These are phyloP conservation scores for Lagorchestes hirsutus DNA, from an alignment of 2,797 vertebrate genomes.

Conservation along the genomic window DNA sequence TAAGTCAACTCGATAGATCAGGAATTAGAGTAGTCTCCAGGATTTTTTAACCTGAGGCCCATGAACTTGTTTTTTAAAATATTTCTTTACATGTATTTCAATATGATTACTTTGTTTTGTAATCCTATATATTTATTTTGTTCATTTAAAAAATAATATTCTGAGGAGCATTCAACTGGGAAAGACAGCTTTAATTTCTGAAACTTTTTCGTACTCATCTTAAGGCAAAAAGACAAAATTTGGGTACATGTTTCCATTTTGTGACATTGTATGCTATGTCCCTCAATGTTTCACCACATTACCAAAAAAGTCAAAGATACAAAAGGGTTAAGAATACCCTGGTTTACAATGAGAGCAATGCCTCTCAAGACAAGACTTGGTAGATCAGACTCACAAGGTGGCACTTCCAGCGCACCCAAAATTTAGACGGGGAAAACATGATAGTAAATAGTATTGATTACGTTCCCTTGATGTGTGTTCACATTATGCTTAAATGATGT, in stretches of 20 bases:
- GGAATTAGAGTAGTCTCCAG: neutral
- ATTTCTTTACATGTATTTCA: neutral
- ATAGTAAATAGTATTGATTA: slow-evolving; percentile 16
- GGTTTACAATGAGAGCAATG: neutral
- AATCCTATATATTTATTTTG: slow-evolving; percentile 14
- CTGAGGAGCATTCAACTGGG: neutral
- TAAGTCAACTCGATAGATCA: slow-evolving; percentile 31
- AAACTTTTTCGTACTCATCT: no score
- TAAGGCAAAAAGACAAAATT: no score
- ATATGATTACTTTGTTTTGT: neutral
- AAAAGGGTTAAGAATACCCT: neutral
- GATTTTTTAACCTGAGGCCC: neutral
- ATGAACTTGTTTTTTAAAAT: neutral
- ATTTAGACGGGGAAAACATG: neutral
- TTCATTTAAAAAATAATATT: neutral
- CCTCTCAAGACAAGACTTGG: neutral
- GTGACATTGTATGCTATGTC: no score
- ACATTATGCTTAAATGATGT: neutral
- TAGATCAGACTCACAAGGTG: neutral
- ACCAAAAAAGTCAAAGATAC: neutral
- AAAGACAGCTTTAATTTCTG: no score
- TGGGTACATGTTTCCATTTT: no score
- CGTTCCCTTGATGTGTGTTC: neutral
- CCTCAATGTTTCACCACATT: neutral
- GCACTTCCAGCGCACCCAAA: neutral